These are phyloP conservation scores for Drosophila subobscura DNA, from an alignment of 1,140 invertebrate genomes.

Conservation along the genomic window DNA sequence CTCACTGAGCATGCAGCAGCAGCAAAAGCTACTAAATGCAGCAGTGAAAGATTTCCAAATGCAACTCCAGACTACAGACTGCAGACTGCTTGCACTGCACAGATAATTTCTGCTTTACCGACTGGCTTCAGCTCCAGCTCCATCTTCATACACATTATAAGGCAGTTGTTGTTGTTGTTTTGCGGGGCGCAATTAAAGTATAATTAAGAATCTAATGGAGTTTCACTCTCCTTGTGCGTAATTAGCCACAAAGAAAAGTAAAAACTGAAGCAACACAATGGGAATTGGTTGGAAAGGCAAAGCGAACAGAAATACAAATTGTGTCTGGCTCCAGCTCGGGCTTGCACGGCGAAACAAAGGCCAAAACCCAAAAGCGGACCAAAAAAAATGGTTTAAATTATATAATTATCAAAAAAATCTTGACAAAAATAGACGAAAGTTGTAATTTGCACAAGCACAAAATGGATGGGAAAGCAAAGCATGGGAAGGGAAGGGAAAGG, in stretches of 20 bases:
- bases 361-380: slow-evolving; percentile 33
- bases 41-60: slow-evolving; percentile 53
- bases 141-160: slow-evolving; percentile 18
- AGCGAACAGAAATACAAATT: slow-evolving; percentile 30
- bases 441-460: slow-evolving; percentile 66
- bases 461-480: slow-evolving; percentile 1
- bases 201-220: slow-evolving; percentile 76
- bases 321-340: slow-evolving; percentile 7
- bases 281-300: slow-evolving; percentile 21
- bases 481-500: not conserved
- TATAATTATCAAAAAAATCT: slow-evolving; percentile 81
- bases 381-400: slow-evolving; percentile 73
- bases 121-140: slow-evolving; percentile 2
- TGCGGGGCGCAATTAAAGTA: slow-evolving; percentile 60
- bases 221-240: slow-evolving; percentile 73
- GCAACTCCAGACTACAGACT: slow-evolving; percentile 22
- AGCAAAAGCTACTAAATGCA: slow-evolving; percentile 41
- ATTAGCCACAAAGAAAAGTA: slow-evolving; percentile 80
- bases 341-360: slow-evolving; percentile 55
- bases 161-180: not conserved
- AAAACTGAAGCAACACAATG: slow-evolving; percentile 54
- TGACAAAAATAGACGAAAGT: slow-evolving; percentile 82
- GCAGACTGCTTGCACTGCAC: no score
- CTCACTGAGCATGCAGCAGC: slow-evolving; percentile 47
- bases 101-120: slow-evolving; percentile 19